Base-by-base conservation (phyloP, 1,140 invertebrate species). In the Drosophila ercepeae region DNA sequence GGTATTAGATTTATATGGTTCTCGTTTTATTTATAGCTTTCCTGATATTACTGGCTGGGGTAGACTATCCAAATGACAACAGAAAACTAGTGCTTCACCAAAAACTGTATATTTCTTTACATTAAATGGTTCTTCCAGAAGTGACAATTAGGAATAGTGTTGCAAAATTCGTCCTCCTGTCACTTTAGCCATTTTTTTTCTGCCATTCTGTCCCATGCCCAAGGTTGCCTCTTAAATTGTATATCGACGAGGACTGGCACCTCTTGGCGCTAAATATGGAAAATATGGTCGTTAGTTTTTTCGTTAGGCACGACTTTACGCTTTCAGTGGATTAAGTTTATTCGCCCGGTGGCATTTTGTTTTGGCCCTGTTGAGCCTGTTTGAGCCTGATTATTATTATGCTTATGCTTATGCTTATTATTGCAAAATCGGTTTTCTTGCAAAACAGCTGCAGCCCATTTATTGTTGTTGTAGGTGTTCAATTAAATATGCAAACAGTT, bases 401-500 rank as follows among this genome's bases (percentile, higher is more conserved):
- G 48, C 48, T 51, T 67, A 72, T 53, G 48, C 48, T 51, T 67
- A 81, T 86, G 73, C 81, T 81, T 88, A 82, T 81, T 77, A 77
- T 76, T 79, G 82, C 73, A 29, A 51, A 58, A 51, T 34, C 27
- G 55, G 59, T 72, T 39, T 39, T 39, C 34, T 61, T 52, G 68
- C 75, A 48, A 53, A 63, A 59, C 82, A 88, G 82, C 82, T 88
- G 82, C 82, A 77, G 52, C 57, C 57, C 73, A 81, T 77, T 86
- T 88, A 82, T 75, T 69, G 53, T 57, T 77, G 74, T 79, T 88
- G 82, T 86, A 86, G 82, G 82, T 86, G 82, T 86, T 88, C 83
- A 82, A 82, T 88, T 89, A 88, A 88, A 88, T 88, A 88, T 88
- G 82, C 82, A 82, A 88, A 86, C 77, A 88, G 82, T 79, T 86